Evolutionary conservation across 2,888 invertebrate species (phyloP).

Genomic region (Athetis lepigone): DNA sequence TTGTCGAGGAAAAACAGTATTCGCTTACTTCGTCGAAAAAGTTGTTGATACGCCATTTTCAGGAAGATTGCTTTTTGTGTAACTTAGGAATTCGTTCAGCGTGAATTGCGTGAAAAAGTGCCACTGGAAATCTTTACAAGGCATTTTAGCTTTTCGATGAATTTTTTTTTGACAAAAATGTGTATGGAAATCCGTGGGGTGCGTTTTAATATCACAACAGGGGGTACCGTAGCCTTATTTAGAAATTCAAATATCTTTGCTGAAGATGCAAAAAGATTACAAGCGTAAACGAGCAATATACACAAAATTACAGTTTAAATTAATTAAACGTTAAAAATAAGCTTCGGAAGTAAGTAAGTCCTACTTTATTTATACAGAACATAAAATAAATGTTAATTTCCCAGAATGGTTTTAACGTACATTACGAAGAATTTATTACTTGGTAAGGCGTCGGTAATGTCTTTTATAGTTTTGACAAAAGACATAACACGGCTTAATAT

Average conservation of each 20-base stretch:
- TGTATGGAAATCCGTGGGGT: background rate
- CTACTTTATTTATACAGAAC: slow-evolving; percentile 32
- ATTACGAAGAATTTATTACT: slow-evolving; percentile 34
- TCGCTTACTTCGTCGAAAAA: slow-evolving; percentile 48
- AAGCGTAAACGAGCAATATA: slow-evolving; percentile 2
- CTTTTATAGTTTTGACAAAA: slow-evolving; percentile 40
- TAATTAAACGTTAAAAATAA: slow-evolving; percentile 7
- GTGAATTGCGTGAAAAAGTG: slow-evolving; percentile 38
- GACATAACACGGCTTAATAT: slow-evolving; percentile 20
- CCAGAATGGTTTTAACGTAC: slow-evolving; percentile 18
- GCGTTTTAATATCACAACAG: slow-evolving; percentile 4
- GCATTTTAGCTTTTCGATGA: slow-evolving; percentile 6
- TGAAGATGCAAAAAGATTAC: slow-evolving; percentile 3
- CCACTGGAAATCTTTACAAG: slow-evolving; percentile 16
- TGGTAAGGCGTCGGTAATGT: slow-evolving; percentile 8
- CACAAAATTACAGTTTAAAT: slow-evolving; percentile 16
- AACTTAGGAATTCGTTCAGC: slow-evolving; percentile 42
- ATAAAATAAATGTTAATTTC: slow-evolving; percentile 37
- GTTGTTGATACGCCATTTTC: slow-evolving; percentile 50
- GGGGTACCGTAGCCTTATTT: background rate
- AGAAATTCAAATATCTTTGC: slow-evolving; percentile 18
- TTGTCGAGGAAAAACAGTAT: slow-evolving; percentile 43
- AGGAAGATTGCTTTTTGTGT: slow-evolving; percentile 55
- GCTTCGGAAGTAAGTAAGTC: slow-evolving; percentile 33
- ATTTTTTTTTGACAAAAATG: slow-evolving; percentile 11